Evolutionary conservation across 1,140 invertebrate species (phyloP).

Genomic region (Helicoverpa armigera): DNA sequence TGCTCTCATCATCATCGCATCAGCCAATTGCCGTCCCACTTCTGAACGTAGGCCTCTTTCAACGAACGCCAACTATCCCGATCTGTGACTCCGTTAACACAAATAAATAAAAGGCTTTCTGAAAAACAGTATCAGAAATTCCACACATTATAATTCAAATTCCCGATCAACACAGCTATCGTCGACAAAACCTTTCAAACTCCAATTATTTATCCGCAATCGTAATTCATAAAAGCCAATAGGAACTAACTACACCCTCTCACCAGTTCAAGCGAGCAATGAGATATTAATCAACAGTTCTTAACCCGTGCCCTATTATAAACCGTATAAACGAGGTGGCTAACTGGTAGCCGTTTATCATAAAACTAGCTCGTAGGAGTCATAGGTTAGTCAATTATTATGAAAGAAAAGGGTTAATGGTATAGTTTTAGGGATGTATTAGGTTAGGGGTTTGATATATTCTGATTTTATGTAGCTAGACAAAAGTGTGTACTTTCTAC

Average conservation of each 20-base stretch:
- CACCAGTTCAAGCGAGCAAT: not conserved
- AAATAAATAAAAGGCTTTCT: too few species aligned
- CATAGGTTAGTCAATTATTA: constrained; percentile 5
- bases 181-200: not conserved
- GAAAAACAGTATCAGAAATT: too few species aligned
- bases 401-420: not conserved
- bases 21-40: too few species aligned
- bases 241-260: not conserved
- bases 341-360: constrained; percentile 29
- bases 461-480: too few species aligned
- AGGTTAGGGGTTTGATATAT: too few species aligned
- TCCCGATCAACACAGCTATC: not conserved
- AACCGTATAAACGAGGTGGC: constrained; percentile 25
- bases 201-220: not conserved
- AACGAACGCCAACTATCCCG: too few species aligned
- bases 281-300: constrained; percentile 41
- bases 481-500: too few species aligned
- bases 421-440: not conserved
- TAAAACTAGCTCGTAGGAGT: constrained; percentile 7
- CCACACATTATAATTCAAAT: not conserved
- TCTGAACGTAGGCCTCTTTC: too few species aligned
- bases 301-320: constrained; percentile 39
- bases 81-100: too few species aligned
- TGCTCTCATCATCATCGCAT: too few species aligned
- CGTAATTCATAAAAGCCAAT: constrained; percentile 18